Evolutionary conservation across 2,888 invertebrate genomes (phyloP), one percentile per base, ranked within the genome.

Genomic region (Odiellus spinosus): DNA sequence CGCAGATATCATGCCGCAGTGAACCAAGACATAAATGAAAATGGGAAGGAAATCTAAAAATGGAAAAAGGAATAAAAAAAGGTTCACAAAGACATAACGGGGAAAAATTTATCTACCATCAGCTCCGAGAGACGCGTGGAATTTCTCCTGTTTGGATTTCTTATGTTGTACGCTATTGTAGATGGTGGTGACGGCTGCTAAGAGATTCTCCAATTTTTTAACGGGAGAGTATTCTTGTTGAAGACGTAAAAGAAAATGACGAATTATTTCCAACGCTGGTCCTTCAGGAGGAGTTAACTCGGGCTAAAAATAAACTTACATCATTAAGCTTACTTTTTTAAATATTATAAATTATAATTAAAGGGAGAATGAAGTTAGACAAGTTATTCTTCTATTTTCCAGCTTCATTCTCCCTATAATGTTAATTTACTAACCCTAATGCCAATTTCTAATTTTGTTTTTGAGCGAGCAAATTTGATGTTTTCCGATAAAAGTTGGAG

Each of bases 201-300:
- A 72, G 48, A 95, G 76, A 60, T 85, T 78, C 66, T 95, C 90
- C 53, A 95, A 71, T 65, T 95, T 95, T 62, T 90, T 88, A 57
- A 91, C 67, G 0, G 93, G 93, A 21, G 90, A 81, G 65, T 90
- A 90, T 19, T 88, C 84, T 62, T 79, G 80, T 70, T 91, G 90
- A 67, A 93, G 77, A 58, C 80, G 77, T 51, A 77, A 73, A 61
- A 93, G 75, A 64, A 81, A 62, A 44, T 63, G 57, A 43, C 65
- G 78, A 60, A 90, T 86, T 53, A 76, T 74, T 44, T 80, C 78
- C 63, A 90, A 68, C 42, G 80, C 79, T 14, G 74, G 69, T 43
- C 80, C 74, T 12, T 82, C 76, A 32, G 87, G 87, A 45, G 84
- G 78, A 56, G 77, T 74, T 15, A 60, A 53, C 33, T 55, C 53